Conservation (phyloP, 92 coral and sea anemone species). For the Nematostella vectensis region DNA sequence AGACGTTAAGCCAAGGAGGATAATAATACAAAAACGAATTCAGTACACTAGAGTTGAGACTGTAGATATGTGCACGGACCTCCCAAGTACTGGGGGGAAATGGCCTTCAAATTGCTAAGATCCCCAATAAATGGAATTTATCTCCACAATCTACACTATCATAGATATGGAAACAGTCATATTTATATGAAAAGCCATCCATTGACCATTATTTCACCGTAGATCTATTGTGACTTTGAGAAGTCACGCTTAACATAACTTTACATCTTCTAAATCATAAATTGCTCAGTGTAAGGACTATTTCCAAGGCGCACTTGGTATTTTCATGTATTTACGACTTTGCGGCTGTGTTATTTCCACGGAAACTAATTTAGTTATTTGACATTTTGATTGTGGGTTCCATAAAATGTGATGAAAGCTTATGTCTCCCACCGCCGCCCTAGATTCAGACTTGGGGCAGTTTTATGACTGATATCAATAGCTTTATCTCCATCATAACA, state of each 20-base stretch:
- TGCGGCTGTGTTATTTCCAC: slow-evolving; percentile 12
- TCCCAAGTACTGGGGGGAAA: slow-evolving; percentile 47
- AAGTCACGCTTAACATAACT: no score
- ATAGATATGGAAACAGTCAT: slow-evolving; percentile 43
- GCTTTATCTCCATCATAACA: background rate
- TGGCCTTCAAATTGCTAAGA: slow-evolving; percentile 44
- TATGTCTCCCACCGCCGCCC: slow-evolving; percentile 12
- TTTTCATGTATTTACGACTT: slow-evolving; percentile 23
- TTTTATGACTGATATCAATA: background rate
- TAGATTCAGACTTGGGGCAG: slow-evolving; percentile 1
- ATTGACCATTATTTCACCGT: no score
- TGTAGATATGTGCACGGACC: slow-evolving; percentile 58
- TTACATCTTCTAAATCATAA: no score
- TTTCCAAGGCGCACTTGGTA: no score
- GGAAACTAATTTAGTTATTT: slow-evolving; percentile 21
- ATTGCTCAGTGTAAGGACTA: no score
- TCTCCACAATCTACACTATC: slow-evolving; percentile 64
- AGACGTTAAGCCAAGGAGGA: no score
- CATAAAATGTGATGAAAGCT: slow-evolving; percentile 37
- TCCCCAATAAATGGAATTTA: slow-evolving; percentile 70
- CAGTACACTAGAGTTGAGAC: background rate
- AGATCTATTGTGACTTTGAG: no score
- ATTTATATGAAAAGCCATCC: slow-evolving; percentile 9
- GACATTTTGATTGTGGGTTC: slow-evolving; percentile 32
- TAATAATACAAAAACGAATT: background rate